These are phyloP conservation scores for Tigriopus californicus DNA, from an alignment of 2,888 invertebrate genomes.

Conservation along the genomic window DNA sequence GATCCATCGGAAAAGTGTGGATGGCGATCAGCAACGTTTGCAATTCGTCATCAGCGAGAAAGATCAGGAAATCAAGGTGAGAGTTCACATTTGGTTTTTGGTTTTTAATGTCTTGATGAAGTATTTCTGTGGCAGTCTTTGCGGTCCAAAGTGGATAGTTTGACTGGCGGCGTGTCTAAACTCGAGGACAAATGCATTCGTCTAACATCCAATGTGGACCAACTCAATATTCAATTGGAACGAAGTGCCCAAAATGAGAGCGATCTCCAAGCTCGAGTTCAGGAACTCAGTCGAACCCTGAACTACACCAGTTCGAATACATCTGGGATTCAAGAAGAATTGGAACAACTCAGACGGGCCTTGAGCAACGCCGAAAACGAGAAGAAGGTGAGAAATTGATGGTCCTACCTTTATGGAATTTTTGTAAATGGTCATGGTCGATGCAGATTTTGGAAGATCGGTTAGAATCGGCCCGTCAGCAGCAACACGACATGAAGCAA, in stretches of 20 bases:
- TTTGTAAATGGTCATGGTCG: too few relatives aligned
- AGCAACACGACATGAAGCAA: background rate
- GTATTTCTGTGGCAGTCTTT: background rate
- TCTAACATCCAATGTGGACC: background rate
- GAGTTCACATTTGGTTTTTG: too few relatives aligned
- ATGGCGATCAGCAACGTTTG: background rate
- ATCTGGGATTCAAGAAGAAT: background rate
- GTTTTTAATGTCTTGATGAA: too few relatives aligned
- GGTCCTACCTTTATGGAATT: too few relatives aligned
- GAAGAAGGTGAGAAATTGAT: background rate
- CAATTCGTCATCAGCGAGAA: background rate
- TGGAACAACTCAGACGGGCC: background rate
- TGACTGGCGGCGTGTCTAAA: background rate
- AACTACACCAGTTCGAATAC: background rate
- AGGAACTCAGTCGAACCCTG: background rate
- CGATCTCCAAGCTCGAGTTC: background rate
- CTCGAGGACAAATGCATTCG: background rate
- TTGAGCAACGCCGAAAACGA: background rate
- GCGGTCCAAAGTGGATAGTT: background rate
- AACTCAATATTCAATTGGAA: background rate
- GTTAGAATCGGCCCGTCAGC: background rate
- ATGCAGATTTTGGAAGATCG: background rate
- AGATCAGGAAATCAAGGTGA: background rate
- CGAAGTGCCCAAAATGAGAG: background rate
- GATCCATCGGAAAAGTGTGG: background rate